phyloP scores from a whole-genome alignment of 2,888 invertebrate genomes.

The Papilio elwesi region DNA sequence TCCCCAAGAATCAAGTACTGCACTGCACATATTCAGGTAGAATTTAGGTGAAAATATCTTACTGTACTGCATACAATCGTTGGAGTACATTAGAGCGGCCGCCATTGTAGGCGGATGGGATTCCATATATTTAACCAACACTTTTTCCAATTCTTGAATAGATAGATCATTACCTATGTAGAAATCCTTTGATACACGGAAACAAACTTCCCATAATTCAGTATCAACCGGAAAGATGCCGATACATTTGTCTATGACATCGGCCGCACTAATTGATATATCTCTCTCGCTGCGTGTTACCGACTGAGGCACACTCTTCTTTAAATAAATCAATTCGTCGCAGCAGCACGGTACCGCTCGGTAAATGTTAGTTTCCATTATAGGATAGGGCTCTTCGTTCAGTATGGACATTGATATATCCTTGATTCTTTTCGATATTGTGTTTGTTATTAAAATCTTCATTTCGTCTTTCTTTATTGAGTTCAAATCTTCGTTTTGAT shows the following conservation, averaged over 20 bases:
- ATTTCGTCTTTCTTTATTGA: slow-evolving; percentile 59
- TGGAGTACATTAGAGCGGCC: slow-evolving; percentile 77
- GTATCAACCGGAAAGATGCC: slow-evolving; percentile 70
- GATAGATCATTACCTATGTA: slow-evolving; percentile 69
- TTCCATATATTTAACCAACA: slow-evolving; percentile 83
- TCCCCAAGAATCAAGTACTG: slow-evolving; percentile 78
- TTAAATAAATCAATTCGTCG: slow-evolving; percentile 65
- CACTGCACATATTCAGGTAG: slow-evolving; percentile 78
- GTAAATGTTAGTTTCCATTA: slow-evolving; percentile 58
- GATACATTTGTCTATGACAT: slow-evolving; percentile 71
- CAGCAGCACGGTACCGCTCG: slow-evolving; percentile 70
- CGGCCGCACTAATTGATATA: slow-evolving; percentile 65
- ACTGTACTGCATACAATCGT: slow-evolving; percentile 74
- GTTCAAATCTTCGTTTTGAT: slow-evolving; percentile 54
- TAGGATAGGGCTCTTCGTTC: slow-evolving; percentile 69
- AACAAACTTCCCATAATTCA: slow-evolving; percentile 73
- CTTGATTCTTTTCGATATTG: slow-evolving; percentile 73
- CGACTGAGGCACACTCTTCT: slow-evolving; percentile 46
- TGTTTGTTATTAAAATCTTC: slow-evolving; percentile 64
- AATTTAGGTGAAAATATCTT: slow-evolving; percentile 76
- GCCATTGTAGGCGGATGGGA: slow-evolving; percentile 75
- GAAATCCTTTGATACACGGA: slow-evolving; percentile 70
- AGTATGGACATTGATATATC: slow-evolving; percentile 71
- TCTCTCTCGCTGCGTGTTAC: slow-evolving; percentile 50
- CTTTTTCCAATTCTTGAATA: slow-evolving; percentile 80